Percentiles rank a stretch among this genome's conserved stretches.
These are phyloP conservation scores for Mactromeris polynyma DNA, from an alignment of 2,888 invertebrate genomes.

Conservation along the genomic window DNA sequence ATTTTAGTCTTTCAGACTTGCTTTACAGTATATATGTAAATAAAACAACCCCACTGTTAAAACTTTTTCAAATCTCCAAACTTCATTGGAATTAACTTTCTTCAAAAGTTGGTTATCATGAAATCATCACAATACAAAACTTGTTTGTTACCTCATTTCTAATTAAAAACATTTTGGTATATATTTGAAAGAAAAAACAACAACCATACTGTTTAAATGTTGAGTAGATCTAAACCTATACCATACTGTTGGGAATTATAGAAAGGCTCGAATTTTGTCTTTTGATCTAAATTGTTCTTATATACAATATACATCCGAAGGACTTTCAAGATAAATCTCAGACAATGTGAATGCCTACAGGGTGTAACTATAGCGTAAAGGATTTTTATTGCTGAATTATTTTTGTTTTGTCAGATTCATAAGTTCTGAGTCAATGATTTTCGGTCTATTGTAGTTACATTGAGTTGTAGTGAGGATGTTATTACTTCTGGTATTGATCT, in stretches of 20 bases:
- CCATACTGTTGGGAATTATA: not conserved
- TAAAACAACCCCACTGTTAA: not conserved
- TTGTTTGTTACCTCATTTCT: too few species aligned
- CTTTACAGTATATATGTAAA: not conserved
- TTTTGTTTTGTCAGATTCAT: not conserved
- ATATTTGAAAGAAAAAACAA: not conserved
- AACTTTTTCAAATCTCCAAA: too few species aligned
- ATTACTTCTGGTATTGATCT: not conserved
- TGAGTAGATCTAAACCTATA: not conserved
- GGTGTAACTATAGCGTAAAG: not conserved
- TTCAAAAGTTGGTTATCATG: not conserved
- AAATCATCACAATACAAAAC: too few species aligned
- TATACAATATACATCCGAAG: not conserved
- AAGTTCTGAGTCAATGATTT: not conserved
- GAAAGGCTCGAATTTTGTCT: too few species aligned
- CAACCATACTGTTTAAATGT: not conserved
- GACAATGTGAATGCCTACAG: not conserved
- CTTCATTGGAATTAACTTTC: too few species aligned
- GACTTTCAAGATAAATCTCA: not conserved
- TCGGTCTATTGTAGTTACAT: not conserved
- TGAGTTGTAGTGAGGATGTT: not conserved
- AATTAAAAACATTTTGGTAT: too few species aligned
- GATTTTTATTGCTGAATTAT: not conserved
- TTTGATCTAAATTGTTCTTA: not conserved
- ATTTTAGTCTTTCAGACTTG: not conserved